Base-by-base conservation (phyloP, 2,797 vertebrate species). In the Myotis myotis region DNA sequence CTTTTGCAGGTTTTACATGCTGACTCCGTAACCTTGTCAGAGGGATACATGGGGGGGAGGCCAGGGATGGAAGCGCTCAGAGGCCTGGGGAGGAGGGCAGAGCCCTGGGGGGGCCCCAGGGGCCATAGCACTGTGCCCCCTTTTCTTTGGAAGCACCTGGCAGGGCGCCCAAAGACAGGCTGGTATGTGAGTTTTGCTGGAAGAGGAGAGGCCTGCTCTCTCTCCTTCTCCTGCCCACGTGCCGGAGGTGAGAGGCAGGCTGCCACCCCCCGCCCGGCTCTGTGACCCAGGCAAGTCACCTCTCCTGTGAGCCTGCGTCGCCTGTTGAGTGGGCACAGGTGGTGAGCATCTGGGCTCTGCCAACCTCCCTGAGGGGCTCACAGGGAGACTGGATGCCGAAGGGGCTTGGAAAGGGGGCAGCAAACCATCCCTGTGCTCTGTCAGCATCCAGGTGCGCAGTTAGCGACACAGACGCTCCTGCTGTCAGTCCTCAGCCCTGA, bases 1-100 rank as follows among this genome's bases (percentile, higher is more conserved):
- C 95, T 96, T 95, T 76, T 89, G 90, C 80, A 86, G 96, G 96
- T 95, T 95, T 97, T 91, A 94, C 93, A 86, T 81, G 97, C 97
- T 97, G 96, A 97, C 96, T 96, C 94, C 0, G 0, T 96, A 95
- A 97, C 96, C 95, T 88, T 92, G 96, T 96, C 97, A 90, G 74
- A 74, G 51, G 71, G 76, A 95, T 89, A n/a, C 38, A 41, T 25
- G 55, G 30, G 1, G 2, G 76, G 86, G 78, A 64, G 57, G 84
- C 41, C 5, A 6, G 9, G 11, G 41, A 70, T 0, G 0, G 78
- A 75, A 90, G 72, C 55, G 72, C 33, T 62, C 15, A 7, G 44
- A 64, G 70, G 53, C 60, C 86, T 5, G 1, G 49, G 70, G 1
- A 44, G 85, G 71, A 93, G 53, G 78, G 49, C 11, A 5, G 74